Evolutionary conservation across 2,113 vertebrate genomes (phyloP), one percentile per base, ranked within the genome.

Genomic region (Oophaga pumilio): DNA sequence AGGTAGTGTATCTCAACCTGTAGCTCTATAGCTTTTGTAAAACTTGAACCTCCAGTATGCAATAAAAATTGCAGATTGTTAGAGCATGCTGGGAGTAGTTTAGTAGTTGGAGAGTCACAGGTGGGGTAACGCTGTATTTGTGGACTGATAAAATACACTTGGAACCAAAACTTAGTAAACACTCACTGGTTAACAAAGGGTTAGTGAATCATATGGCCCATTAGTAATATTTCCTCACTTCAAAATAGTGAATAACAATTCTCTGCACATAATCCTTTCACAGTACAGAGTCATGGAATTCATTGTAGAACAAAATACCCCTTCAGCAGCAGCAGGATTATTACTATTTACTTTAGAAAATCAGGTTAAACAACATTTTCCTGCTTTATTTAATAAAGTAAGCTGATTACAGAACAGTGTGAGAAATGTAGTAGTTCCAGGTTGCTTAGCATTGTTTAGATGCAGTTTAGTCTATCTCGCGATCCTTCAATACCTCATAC

Each of bases 261-360:
- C 28, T 9, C 56, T 80, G 24, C 28, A 20, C 78, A 28, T 80
- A 80, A 80, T 80, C 78, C 78, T 22, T 80, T 60, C 60, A 18
- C 26, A 33, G 24, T 15, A 60, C 15, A 59, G 56, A 80, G 56
- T 56, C 53, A 52, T 79, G n/a, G 24, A 60, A 60, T 80, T 12
- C 6, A 60, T 60, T 60, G 56, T 80, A 26, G 15, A 80, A 80
- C 78, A 79, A 80, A 57, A 60, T 80, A 24, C 26, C 78, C 78
- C 78, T 28, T 80, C 77, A 79, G 53, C 78, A 80, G 56, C 78
- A 33, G 20, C 33, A 4, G 78, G 78, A 60, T 80, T 80, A 80
- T 33, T 60, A 79, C 26, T 60, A 80, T 80, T 80, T 80, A 80
- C 57, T 60, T 56, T 43, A 80, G 52, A 80, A 80, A 80, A 80